A percentile compares a stretch with the other conserved stretches of the same genome.
These are phyloP conservation scores for Ecliptopera silaceata DNA, from an alignment of 2,888 invertebrate genomes.

Conservation along the genomic window DNA sequence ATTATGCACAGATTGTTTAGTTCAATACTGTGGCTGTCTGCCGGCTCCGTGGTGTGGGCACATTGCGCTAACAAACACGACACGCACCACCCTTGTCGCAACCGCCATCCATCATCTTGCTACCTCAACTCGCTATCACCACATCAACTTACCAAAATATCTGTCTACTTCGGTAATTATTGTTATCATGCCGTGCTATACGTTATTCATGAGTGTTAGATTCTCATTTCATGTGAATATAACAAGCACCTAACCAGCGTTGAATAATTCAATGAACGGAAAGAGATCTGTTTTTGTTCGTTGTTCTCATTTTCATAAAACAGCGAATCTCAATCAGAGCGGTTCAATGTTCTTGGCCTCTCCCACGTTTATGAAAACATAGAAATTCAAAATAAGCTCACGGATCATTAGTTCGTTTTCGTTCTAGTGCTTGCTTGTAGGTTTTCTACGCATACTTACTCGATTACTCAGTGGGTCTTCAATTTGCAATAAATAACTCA, in stretches of 20 bases:
- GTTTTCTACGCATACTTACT: conserved; percentile 7
- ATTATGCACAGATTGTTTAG: background rate
- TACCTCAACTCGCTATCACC: conserved; percentile 31
- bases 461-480: conserved; percentile 26
- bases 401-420: conserved; percentile 14
- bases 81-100: conserved; percentile 32
- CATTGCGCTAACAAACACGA: conserved; percentile 37
- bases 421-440: background rate
- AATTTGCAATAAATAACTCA: conserved; percentile 28
- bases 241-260: conserved; percentile 8
- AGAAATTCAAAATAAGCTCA: conserved; percentile 12
- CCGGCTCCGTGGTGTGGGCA: conserved; percentile 14
- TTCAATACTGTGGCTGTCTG: conserved; percentile 6
- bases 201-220: conserved; percentile 8
- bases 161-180: background rate
- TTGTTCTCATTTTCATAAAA: conserved; percentile 24
- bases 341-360: conserved; percentile 12
- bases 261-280: conserved; percentile 23
- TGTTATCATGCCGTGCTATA: background rate
- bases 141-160: conserved; percentile 13
- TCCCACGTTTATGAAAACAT: conserved; percentile 24
- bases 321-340: conserved; percentile 20
- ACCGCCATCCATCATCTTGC: conserved; percentile 31
- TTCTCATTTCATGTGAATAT: conserved; percentile 8
- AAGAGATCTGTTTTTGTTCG: conserved; percentile 22